Evolutionary conservation across 1,140 invertebrate species (phyloP).

Genomic region (Sycobia sp.): DNA sequence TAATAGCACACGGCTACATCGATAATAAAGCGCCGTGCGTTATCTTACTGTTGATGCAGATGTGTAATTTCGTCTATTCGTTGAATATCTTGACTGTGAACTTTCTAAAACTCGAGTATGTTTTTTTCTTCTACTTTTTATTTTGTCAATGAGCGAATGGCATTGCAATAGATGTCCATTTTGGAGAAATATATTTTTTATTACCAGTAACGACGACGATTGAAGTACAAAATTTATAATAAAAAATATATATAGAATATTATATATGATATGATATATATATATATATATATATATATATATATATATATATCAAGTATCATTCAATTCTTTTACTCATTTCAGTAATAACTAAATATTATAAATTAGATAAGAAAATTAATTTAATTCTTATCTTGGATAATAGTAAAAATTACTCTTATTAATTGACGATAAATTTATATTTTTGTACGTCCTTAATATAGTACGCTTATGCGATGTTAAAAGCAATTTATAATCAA

Average conservation of each 20-base stretch:
- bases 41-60: too few relatives aligned
- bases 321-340: background rate
- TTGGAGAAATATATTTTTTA: too few relatives aligned
- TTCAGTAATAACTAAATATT: too few relatives aligned
- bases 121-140: background rate
- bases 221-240: background rate
- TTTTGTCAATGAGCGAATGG: background rate
- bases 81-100: background rate
- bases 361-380: too few relatives aligned
- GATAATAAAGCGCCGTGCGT: too few relatives aligned
- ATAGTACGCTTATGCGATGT: background rate
- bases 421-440: background rate
- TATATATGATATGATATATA: background rate
- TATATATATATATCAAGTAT: background rate
- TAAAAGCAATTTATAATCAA: background rate
- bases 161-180: too few relatives aligned
- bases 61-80: too few relatives aligned
- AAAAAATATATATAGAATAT: background rate
- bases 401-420: too few relatives aligned
- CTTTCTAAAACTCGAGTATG: background rate
- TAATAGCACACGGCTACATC: too few relatives aligned
- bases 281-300: background rate
- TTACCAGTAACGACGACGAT: background rate
- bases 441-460: background rate
- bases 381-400: too few relatives aligned